A percentile compares a stretch with the other conserved stretches of the same genome.
These are phyloP conservation scores for Neria commutata DNA, from an alignment of 2,888 invertebrate species.

Conservation along the genomic window DNA sequence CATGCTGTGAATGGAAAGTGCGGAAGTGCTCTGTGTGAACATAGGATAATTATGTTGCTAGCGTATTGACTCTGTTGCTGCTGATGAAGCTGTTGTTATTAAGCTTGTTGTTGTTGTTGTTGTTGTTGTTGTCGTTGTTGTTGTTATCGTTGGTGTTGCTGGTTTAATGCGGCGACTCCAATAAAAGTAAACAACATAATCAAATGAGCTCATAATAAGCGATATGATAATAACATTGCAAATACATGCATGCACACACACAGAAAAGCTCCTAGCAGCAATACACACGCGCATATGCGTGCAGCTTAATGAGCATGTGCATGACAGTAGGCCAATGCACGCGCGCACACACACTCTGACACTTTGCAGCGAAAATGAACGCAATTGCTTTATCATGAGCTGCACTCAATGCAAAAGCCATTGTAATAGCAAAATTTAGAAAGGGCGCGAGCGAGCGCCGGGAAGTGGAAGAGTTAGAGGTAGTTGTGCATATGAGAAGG, in stretches of 20 bases:
- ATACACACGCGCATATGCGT: background rate
- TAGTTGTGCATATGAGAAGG: no score
- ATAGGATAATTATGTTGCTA: constrained; percentile 15
- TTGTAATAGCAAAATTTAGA: no score
- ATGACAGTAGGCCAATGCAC: background rate
- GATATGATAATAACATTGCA: constrained; percentile 12
- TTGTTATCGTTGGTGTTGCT: constrained; percentile 20
- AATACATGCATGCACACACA: background rate
- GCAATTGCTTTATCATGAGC: no score
- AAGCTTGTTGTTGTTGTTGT: constrained; percentile 13
- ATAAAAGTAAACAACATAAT: constrained; percentile 32
- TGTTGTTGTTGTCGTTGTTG: constrained; percentile 23
- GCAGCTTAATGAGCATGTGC: no score
- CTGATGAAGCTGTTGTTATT: background rate
- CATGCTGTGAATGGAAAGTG: constrained; percentile 13
- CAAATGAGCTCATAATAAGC: constrained; percentile 32
- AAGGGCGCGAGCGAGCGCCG: no score
- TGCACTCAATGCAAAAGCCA: no score
- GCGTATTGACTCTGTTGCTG: background rate
- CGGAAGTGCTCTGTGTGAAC: no score
- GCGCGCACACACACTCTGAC: background rate
- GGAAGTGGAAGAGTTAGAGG: no score
- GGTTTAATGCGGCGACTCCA: constrained; percentile 16
- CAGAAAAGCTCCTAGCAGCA: background rate
- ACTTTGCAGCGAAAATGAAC: no score